Evolutionary conservation across 1,140 invertebrate species (phyloP).

Genomic region (Proctacanthus coquilletti): DNA sequence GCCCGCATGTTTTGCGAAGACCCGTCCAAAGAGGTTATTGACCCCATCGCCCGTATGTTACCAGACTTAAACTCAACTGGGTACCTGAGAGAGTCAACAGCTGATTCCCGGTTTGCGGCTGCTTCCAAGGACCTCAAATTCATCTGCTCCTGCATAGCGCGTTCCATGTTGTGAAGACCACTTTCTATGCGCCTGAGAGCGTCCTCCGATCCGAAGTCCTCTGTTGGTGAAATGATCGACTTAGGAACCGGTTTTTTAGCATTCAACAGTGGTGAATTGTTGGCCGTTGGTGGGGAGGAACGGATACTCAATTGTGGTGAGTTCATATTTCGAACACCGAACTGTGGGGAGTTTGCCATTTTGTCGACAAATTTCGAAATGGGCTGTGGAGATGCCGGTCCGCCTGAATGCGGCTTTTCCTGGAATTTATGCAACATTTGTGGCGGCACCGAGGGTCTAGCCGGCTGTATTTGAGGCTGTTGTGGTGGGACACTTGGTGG

Average conservation of each 20-base stretch:
- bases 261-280: constrained; percentile 5
- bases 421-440: constrained; percentile 4
- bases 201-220: constrained; percentile 29
- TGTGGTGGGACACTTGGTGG: constrained; percentile 7
- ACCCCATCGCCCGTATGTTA: constrained; percentile 11
- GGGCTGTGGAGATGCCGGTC: background rate
- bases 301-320: constrained; percentile 6
- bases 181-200: constrained; percentile 27
- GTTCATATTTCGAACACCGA: constrained; percentile 3
- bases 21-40: constrained; percentile 6
- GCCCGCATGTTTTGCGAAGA: constrained; percentile 3
- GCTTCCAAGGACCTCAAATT: constrained; percentile 24
- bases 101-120: no score
- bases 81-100: no score
- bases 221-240: constrained; percentile 16
- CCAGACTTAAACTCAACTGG: constrained; percentile 18
- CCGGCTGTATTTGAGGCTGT: constrained; percentile 15
- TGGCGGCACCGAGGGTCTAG: background rate
- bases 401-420: background rate
- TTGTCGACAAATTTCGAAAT: background rate
- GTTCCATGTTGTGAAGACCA: constrained; percentile 27
- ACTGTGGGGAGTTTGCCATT: constrained; percentile 1
- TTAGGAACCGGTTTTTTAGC: constrained; percentile 3
- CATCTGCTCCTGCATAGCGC: constrained; percentile 31
- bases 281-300: constrained; percentile 7